Evolutionary conservation across 1,140 invertebrate species (phyloP), one percentile per base, ranked within the genome.

Genomic region (Hycleus phaleratus): DNA sequence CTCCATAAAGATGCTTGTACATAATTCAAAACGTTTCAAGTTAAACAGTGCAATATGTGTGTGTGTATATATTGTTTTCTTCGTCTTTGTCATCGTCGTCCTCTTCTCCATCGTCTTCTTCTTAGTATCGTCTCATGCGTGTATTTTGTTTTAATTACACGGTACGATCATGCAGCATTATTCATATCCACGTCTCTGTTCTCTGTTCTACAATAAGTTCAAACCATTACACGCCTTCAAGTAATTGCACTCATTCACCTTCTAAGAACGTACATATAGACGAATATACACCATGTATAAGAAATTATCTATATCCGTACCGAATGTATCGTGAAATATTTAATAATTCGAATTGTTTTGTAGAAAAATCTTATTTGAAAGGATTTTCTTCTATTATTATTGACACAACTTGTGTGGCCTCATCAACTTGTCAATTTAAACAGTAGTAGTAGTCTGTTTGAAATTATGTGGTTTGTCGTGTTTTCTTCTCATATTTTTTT

Each of bases 131-230:
- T 52, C 39, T 44, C 57, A 57, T 65, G 61, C 64, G 63, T 65
- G 61, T 56, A 63, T 65, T 67, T 65, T 63, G 63, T 67, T 65
- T 67, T 67, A 67, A 67, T 67, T 67, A 67, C 65, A 67, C 63
- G 65, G 46, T 62, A 62, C 49, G 59, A 65, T 63, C 63, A 60
- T 43, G 58, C 56, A 58, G 63, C 63, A 65, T 67, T 67, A 67
- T 67, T 67, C 65, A 67, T 65, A 58, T 65, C 46, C 65, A 67
- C 65, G 65, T 67, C 58, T 58, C 32, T 32, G 32, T 7, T 32
- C 32, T 56, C 61, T 51, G 55, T 62, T 60, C 63, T 56, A 63
- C 65, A 67, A 67, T 64, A 64, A 64, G 65, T 64, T 63, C 59
- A 53, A 32, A 32, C 32, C 58, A 67, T 67, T 67, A 67, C 59